Evolutionary conservation across 2,113 vertebrate genomes (phyloP).

Genomic region (Clarias gariepinus): DNA sequence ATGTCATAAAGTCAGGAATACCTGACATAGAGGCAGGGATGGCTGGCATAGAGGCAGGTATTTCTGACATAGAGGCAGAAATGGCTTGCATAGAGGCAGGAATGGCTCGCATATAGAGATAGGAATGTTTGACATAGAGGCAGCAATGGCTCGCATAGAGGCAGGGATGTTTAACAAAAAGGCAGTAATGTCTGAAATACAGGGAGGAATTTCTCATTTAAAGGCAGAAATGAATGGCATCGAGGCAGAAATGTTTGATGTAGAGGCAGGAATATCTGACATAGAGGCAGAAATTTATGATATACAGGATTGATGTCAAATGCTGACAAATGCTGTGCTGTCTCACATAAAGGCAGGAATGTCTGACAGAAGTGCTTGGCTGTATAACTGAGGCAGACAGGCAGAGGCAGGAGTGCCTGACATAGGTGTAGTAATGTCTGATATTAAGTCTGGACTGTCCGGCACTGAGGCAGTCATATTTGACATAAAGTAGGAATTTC

Average conservation of each 20-base stretch:
- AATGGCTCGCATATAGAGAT: neutral
- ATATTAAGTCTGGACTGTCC: neutral
- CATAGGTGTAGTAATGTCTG: neutral
- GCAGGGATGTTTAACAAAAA: neutral
- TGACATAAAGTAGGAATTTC: too few species aligned
- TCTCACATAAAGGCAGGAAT: neutral
- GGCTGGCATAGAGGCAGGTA: neutral
- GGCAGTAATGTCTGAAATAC: neutral
- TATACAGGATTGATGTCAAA: neutral
- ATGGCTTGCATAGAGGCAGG: neutral
- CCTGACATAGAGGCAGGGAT: neutral
- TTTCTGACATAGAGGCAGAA: neutral
- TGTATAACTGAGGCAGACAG: neutral
- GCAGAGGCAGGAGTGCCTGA: neutral
- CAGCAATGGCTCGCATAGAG: neutral
- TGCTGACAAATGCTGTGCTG: too few species aligned
- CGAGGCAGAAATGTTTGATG: neutral
- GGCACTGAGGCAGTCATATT: too few species aligned
- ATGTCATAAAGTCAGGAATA: neutral
- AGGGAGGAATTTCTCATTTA: neutral
- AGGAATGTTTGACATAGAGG: neutral
- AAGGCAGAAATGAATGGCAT: neutral
- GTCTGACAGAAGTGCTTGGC: neutral
- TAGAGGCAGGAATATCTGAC: neutral
- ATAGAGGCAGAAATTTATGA: neutral